A percentile compares a stretch with the other conserved stretches of the same genome.
Evolutionary conservation across 2,113 vertebrate genomes (phyloP).

Genomic region (Trochalopteron elliotii): DNA sequence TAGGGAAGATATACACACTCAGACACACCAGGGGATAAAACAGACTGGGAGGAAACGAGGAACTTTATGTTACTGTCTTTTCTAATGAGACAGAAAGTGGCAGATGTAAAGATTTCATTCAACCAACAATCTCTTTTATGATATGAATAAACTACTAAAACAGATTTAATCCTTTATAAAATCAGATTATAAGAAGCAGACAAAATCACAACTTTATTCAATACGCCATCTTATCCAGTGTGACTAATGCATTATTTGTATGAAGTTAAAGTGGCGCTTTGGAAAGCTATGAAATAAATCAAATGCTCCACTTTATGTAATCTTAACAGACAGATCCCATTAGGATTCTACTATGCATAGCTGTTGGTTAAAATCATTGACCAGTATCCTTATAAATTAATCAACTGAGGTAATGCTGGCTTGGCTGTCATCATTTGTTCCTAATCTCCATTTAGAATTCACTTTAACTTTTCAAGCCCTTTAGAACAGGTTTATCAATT

Average conservation of each 20-base stretch:
- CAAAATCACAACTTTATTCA: conserved; percentile 78
- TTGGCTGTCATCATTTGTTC: conserved; percentile 70
- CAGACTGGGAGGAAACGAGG: conserved; percentile 20
- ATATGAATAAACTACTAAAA: conserved; percentile 68
- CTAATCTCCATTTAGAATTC: conserved; percentile 76
- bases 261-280: conserved; percentile 75
- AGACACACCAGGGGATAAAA: conserved; percentile 50
- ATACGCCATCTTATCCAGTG: conserved; percentile 73
- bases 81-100: conserved; percentile 60
- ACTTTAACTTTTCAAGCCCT: conserved; percentile 68
- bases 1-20: conserved; percentile 2
- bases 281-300: conserved; percentile 80
- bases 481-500: conserved; percentile 68
- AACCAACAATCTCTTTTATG: conserved; percentile 54
- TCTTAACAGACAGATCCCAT: conserved; percentile 79
- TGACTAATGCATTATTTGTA: conserved; percentile 82
- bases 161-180: conserved; percentile 74
- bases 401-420: conserved; percentile 74
- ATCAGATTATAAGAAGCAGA: conserved; percentile 75
- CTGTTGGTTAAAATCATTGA: conserved; percentile 82
- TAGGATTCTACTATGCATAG: conserved; percentile 72
- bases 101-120: conserved; percentile 65
- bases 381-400: conserved; percentile 79
- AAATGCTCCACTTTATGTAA: conserved; percentile 76
- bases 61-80: conserved; percentile 46